Base-by-base conservation (phyloP, 1,140 invertebrate species). In the Pomacea maculata region DNA sequence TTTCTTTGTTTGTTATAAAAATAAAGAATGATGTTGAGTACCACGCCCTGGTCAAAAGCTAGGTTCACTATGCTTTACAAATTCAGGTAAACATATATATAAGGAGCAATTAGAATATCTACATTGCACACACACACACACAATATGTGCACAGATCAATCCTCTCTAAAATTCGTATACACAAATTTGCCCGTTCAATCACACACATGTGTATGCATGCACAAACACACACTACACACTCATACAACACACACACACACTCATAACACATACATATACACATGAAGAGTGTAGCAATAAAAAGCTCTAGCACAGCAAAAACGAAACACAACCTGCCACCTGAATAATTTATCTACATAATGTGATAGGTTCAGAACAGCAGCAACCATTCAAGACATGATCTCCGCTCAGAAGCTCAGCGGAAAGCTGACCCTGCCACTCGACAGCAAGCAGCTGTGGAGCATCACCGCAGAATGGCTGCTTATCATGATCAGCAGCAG, bases 301-400 rank as follows among this genome's bases (percentile, higher is more conserved):
- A 29, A 29, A n/a, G 2, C 68, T 12, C 68, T 12, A 15, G 68
- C 68, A 21, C 68, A 71, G 68, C 25, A 34, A 14, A 21, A 34
- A 74, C 6, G 7, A 0, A 74, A 19, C 10, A 74, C 34, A 19
- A 52, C 10, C 12, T 17, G 25, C 45, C 72, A 29, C 17, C 15
- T 76, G 63, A 17, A 25, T 17, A 52, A 74, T 65, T 17, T 65
- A 19, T 17, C n/a, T 4, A n/a, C 11, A 12, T 11, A 34, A 15
- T 7, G 6, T 70, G 21, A 21, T 65, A 78, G 77, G 77, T 71
- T 29, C 64, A 78, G 29, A 64, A 78, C 65, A 78, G 67, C 77
- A 71, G 14, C 77, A 78, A 57, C 29, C 75, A 67, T 34, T 63
- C 52, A 17, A 34, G 77, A 9, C 77, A 78, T 52, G 61, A 78